Conservation (phyloP, 2,797 vertebrate species). For the Lycodopsis pacificus region DNA sequence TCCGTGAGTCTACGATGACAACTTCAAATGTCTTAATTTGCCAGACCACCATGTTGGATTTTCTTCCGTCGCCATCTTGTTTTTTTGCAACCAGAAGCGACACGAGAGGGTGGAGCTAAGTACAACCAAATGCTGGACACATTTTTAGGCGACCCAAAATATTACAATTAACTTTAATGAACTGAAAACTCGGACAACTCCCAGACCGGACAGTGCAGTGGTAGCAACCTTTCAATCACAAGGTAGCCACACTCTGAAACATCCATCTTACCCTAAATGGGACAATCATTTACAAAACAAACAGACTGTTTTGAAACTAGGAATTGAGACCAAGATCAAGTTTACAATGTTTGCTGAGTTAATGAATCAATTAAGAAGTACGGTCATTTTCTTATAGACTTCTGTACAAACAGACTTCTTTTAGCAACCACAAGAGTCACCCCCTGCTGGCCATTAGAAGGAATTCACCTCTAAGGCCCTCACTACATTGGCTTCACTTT, state of each 20-base stretch:
- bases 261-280: too few species aligned
- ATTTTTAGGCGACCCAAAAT: neutral
- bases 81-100: too few species aligned
- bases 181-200: too few species aligned
- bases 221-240: neutral
- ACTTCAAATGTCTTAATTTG: neutral
- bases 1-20: neutral
- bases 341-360: too few species aligned
- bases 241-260: neutral
- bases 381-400: neutral
- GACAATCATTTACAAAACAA: too few species aligned
- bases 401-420: neutral
- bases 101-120: too few species aligned
- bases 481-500: too few species aligned
- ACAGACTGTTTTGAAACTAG: too few species aligned
- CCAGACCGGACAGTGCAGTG: neutral
- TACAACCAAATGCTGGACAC: neutral
- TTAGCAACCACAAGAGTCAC: neutral
- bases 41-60: neutral
- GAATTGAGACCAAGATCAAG: too few species aligned
- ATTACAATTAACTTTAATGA: too few species aligned
- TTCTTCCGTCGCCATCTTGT: too few species aligned
- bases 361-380: neutral
- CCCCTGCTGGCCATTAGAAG: neutral
- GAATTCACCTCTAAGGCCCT: neutral